Base-by-base conservation (phyloP, 1,140 invertebrate genomes). In the Bombus waltoni region DNA sequence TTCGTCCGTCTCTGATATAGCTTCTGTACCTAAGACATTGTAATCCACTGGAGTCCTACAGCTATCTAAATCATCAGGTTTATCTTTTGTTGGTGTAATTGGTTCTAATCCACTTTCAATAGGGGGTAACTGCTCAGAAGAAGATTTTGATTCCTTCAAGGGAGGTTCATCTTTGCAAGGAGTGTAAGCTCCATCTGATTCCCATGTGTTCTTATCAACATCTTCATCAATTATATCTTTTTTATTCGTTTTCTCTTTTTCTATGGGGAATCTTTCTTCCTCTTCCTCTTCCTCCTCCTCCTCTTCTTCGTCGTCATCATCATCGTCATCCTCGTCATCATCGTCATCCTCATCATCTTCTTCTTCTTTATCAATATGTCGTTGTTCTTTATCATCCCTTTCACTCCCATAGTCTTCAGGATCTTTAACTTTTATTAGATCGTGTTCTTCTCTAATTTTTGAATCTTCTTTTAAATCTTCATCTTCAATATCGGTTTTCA, bases 181-280 rank as follows among this genome's bases (percentile, higher is more conserved):
- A 0, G 94, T 95, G 22, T 94, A 95, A 10, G 93, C 94, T n/a
- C 94, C 94, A 22, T 95, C 95, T 0, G 93, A 94, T 9, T 95
- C 94, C 95, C 94, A 95, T 18, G 76, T 75, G 38, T 68, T 81
- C 4, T 81, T 70, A 3, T 85, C 77, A 18, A 18, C 32, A 42
- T 47, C 32, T 78, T 83, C 22, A 47, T 76, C 28, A 35, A 22
- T 18, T 85, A 28, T 4, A 75, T 42, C 3, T 86, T 89, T 57
- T 15, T 81, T 53, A 1, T 47, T 62, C 9, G 59, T 11, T 32
- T 92, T 93, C 0, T 91, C 90, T 66, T 91, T 91, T 59, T 91
- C 86, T 6, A 91, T 87, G 9, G 87, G 90, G n/a, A 91, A 91
- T 18, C 85, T 83, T 25, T 93, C 78, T 18, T 88, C 85, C 10